phyloP scores from a whole-genome alignment of 2,888 invertebrate genomes.

The Diachrysia chrysitis region DNA sequence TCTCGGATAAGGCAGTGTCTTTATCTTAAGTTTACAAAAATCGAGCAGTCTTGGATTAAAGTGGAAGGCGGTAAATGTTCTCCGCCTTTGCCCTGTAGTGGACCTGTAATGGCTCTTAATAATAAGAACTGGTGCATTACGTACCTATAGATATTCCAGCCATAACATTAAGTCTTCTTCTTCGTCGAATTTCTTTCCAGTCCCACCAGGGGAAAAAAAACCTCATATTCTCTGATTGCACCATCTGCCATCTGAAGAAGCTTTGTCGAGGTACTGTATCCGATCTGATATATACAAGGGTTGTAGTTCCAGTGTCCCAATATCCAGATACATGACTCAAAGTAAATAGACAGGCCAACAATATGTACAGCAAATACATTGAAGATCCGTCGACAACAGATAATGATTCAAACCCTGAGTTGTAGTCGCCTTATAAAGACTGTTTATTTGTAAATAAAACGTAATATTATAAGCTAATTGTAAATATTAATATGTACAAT shows the following conservation, averaged over 20 bases:
- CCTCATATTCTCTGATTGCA: not conserved
- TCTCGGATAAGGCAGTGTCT: too few species aligned
- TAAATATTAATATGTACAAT: too few species aligned
- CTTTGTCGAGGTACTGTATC: slow-evolving; percentile 12
- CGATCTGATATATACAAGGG: fast-evolving
- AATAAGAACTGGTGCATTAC: not conserved
- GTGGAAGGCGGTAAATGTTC: too few species aligned
- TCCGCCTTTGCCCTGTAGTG: too few species aligned
- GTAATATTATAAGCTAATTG: not conserved
- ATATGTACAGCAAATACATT: slow-evolving; percentile 20
- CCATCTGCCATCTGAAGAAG: slow-evolving; percentile 59
- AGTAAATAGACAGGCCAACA: not conserved
- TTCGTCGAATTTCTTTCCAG: slow-evolving; percentile 37
- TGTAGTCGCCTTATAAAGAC: not conserved
- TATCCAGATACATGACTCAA: slow-evolving; percentile 11
- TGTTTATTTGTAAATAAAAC: not conserved
- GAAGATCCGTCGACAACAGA: not conserved
- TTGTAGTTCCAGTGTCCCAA: slow-evolving; percentile 31
- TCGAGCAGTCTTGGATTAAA: too few species aligned
- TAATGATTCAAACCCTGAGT: not conserved
- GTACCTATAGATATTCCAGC: slow-evolving; percentile 63
- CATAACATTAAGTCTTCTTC: slow-evolving; percentile 42
- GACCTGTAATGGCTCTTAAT: too few species aligned
- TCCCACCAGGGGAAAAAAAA: slow-evolving; percentile 27
- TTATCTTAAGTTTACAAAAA: too few species aligned